Percentiles rank a stretch among this genome's conserved stretches.
phyloP scores from a whole-genome alignment of 2,113 vertebrate genomes.

The Channa argus region DNA sequence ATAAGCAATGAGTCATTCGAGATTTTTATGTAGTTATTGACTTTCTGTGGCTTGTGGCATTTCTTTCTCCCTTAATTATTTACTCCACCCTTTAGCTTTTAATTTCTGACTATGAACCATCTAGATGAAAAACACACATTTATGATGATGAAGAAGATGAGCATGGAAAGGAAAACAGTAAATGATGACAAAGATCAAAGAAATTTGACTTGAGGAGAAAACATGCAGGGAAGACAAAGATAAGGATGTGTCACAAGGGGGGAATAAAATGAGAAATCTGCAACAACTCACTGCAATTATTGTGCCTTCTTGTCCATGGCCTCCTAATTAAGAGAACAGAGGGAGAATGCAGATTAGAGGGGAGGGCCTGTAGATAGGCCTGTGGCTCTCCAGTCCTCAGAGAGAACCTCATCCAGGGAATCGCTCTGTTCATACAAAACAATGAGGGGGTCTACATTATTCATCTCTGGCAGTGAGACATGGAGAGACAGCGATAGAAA shows the following conservation, averaged over 20 bases:
- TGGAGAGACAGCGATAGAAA: background rate
- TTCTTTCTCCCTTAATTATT: slow-evolving; percentile 67
- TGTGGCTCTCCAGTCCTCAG: slow-evolving; percentile 61
- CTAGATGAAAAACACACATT: slow-evolving; percentile 6
- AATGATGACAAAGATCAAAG: slow-evolving; percentile 18
- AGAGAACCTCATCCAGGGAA: slow-evolving; percentile 58
- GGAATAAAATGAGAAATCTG: slow-evolving; percentile 50
- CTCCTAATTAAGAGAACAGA: slow-evolving; percentile 73
- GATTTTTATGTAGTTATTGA: slow-evolving; percentile 62
- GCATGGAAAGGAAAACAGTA: background rate
- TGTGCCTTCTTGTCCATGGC: slow-evolving; percentile 47
- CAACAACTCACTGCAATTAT: slow-evolving; percentile 67
- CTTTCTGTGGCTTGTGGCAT: slow-evolving; percentile 52
- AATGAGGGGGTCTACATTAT: slow-evolving; percentile 68
- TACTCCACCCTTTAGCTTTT: slow-evolving; percentile 47
- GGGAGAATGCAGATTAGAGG: slow-evolving; percentile 64
- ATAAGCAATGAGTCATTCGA: slow-evolving; percentile 55
- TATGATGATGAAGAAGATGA: slow-evolving; percentile 33
- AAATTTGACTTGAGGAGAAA: slow-evolving; percentile 28
- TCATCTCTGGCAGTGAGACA: slow-evolving; percentile 40
- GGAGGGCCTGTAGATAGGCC: slow-evolving; percentile 64
- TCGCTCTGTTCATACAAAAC: slow-evolving; percentile 63
- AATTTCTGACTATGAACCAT: slow-evolving; percentile 15
- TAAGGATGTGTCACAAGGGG: slow-evolving; percentile 51
- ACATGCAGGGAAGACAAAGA: slow-evolving; percentile 9